Conservation (phyloP, 2,113 vertebrate genomes). For the Xyrauchen texanus region DNA sequence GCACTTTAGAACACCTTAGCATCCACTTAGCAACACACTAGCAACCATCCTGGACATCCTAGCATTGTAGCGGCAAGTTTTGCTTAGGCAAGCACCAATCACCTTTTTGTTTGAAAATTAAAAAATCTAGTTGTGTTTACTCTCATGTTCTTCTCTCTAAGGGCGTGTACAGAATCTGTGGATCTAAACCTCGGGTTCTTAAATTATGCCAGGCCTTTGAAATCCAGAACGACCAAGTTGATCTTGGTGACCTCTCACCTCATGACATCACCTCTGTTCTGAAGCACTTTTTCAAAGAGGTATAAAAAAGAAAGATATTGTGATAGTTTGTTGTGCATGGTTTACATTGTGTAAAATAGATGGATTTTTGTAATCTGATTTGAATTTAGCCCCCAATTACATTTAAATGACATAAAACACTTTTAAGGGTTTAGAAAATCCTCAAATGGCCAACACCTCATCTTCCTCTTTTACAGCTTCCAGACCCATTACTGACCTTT, state of each 20-base stretch:
- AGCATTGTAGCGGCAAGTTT: background rate
- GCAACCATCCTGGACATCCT: background rate
- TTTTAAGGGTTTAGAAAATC: background rate
- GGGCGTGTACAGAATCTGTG: slow-evolving; percentile 91
- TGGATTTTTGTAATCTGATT: too few relatives aligned
- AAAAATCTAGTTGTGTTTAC: background rate
- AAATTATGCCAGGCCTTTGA: slow-evolving; percentile 90
- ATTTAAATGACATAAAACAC: too few relatives aligned
- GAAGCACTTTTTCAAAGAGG: slow-evolving; percentile 93
- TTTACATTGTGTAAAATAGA: background rate
- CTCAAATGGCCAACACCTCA: background rate
- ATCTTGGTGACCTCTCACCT: slow-evolving; percentile 86
- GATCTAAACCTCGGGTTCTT: slow-evolving; percentile 86
- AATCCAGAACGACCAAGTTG: slow-evolving; percentile 80
- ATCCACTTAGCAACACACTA: too few relatives aligned
- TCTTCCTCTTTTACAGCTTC: slow-evolving; percentile 75
- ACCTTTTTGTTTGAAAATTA: background rate
- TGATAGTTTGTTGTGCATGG: background rate
- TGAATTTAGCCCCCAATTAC: too few relatives aligned
- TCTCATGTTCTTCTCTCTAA: slow-evolving; percentile 53
- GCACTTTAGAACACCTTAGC: too few relatives aligned
- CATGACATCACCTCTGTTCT: slow-evolving; percentile 88
- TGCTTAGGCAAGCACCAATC: background rate
- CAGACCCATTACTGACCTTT: slow-evolving; percentile 83
- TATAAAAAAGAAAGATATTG: slow-evolving; percentile 58